Percentiles rank a stretch among this genome's conserved stretches.
These are phyloP conservation scores for Blera fallax DNA, from an alignment of 2,888 invertebrate species.

Conservation along the genomic window DNA sequence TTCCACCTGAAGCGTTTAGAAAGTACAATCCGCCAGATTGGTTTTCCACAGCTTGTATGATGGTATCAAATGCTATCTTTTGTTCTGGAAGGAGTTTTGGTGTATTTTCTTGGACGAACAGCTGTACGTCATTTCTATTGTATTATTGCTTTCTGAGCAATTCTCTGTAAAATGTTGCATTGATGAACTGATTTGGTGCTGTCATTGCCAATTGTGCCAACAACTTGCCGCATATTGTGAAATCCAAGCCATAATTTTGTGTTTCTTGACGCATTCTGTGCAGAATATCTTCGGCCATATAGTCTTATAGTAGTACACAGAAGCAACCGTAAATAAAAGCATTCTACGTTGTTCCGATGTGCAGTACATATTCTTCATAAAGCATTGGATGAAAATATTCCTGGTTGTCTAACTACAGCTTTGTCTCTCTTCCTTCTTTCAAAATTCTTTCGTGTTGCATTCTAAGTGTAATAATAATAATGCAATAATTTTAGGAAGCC, in stretches of 20 bases:
- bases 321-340: constrained; percentile 78
- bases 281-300: constrained; percentile 72
- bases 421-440: too few relatives aligned
- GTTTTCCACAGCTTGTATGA: constrained; percentile 47
- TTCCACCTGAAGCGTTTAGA: not conserved
- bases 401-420: too few relatives aligned
- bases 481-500: too few relatives aligned
- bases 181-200: constrained; percentile 72
- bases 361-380: constrained; percentile 72
- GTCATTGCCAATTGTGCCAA: constrained; percentile 73
- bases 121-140: constrained; percentile 58
- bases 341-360: constrained; percentile 73
- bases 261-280: constrained; percentile 31
- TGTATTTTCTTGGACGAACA: constrained; percentile 42
- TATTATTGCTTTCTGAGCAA: constrained; percentile 73
- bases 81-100: constrained; percentile 64
- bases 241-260: not conserved
- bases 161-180: constrained; percentile 73
- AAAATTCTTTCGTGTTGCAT: too few relatives aligned
- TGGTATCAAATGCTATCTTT: constrained; percentile 35
- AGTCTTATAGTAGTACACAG: too few relatives aligned
- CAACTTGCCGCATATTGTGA: too few relatives aligned
- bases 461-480: too few relatives aligned
- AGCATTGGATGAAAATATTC: constrained; percentile 3
- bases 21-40: not conserved